phyloP scores from a whole-genome alignment of 2,797 vertebrate species.

The Discoglossus pictus region DNA sequence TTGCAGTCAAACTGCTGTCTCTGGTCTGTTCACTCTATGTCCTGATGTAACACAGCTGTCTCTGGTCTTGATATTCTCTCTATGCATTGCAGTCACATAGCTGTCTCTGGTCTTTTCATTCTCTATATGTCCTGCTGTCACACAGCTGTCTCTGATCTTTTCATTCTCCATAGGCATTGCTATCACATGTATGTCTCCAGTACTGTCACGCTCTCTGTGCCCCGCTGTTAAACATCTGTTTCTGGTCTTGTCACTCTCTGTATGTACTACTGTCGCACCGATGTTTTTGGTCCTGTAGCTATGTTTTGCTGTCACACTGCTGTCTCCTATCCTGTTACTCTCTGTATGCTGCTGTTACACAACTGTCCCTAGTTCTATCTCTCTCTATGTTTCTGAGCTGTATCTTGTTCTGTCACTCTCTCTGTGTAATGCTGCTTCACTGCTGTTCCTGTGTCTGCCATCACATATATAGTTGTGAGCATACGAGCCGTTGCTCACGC shows the following conservation, averaged over 20 bases:
- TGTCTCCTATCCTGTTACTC: constrained; percentile 5
- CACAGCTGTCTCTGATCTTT: constrained; percentile 22
- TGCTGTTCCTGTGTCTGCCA: too few relatives aligned
- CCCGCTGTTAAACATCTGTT: constrained; percentile 30
- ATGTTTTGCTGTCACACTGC: constrained; percentile 24
- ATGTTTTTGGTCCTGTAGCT: constrained; percentile 8
- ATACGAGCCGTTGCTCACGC: too few relatives aligned
- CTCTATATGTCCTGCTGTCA: constrained; percentile 15
- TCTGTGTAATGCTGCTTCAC: too few relatives aligned
- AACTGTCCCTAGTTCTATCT: too few relatives aligned
- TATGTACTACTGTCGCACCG: constrained; percentile 19
- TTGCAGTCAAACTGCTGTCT: constrained; percentile 3
- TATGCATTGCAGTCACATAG: background rate
- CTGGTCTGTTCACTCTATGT: too few relatives aligned
- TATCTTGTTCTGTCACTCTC: too few relatives aligned
- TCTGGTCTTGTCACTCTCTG: constrained; percentile 24
- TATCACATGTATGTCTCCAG: constrained; percentile 22
- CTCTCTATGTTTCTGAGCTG: too few relatives aligned
- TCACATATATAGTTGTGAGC: too few relatives aligned
- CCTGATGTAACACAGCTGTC: too few relatives aligned
- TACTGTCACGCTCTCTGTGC: constrained; percentile 28
- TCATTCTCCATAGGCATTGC: constrained; percentile 26
- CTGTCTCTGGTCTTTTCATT: background rate
- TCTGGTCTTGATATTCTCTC: too few relatives aligned
- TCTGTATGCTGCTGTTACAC: constrained; percentile 11